Evolutionary conservation across 1,140 invertebrate species (phyloP).

Genomic region (Orius insidiosus): DNA sequence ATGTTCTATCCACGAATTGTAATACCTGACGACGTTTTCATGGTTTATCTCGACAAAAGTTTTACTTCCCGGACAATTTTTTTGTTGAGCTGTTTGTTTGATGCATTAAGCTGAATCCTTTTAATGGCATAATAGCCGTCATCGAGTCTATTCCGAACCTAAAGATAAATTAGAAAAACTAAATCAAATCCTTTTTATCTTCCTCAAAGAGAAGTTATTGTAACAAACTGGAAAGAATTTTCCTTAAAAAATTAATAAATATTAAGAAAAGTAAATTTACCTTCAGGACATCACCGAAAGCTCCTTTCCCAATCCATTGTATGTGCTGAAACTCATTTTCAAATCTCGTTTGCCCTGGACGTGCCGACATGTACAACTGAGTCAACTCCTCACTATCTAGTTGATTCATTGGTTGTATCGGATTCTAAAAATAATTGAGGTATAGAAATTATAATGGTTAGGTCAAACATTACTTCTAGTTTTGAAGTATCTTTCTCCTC

Average conservation of each 20-base stretch:
- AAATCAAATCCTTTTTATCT: too few relatives aligned
- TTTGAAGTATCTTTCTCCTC: too few relatives aligned
- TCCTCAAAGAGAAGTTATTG: too few relatives aligned
- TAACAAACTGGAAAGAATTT: not conserved
- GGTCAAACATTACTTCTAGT: too few relatives aligned
- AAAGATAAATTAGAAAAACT: constrained; percentile 13
- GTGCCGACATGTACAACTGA: not conserved
- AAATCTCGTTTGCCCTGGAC: constrained; percentile 43
- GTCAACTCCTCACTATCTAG: too few relatives aligned
- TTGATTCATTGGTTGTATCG: too few relatives aligned
- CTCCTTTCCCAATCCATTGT: constrained; percentile 74
- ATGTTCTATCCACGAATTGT: constrained; percentile 89
- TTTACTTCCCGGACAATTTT: constrained; percentile 94
- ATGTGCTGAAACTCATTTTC: constrained; percentile 77
- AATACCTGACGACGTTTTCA: constrained; percentile 96
- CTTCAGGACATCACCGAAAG: constrained; percentile 91
- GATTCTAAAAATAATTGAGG: too few relatives aligned
- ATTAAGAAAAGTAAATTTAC: constrained; percentile 29
- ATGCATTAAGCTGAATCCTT: constrained; percentile 71
- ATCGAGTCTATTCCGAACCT: constrained; percentile 84
- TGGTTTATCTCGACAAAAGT: constrained; percentile 80
- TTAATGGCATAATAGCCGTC: constrained; percentile 90
- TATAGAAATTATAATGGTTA: too few relatives aligned
- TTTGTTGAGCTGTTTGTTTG: constrained; percentile 66
- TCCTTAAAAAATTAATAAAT: not conserved